phyloP scores from a whole-genome alignment of 2,888 invertebrate genomes.

The Athalia cordata region DNA sequence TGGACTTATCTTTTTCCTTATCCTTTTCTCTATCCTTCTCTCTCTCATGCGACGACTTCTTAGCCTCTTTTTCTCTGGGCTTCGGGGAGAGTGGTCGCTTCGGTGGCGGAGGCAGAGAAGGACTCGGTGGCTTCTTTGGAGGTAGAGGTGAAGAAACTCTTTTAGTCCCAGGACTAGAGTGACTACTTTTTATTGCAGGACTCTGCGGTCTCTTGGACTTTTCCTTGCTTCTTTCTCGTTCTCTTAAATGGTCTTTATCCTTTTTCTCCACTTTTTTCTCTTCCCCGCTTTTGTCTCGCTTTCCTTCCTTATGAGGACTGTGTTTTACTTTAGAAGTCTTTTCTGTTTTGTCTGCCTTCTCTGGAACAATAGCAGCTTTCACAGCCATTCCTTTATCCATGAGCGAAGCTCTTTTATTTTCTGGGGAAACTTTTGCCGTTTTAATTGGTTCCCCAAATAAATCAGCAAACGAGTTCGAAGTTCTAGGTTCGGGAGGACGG shows the following conservation, averaged over 20 bases:
- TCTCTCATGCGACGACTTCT: slow-evolving; percentile 63
- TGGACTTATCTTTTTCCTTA: slow-evolving; percentile 77
- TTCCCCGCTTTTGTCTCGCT: slow-evolving; percentile 73
- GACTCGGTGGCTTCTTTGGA: slow-evolving; percentile 68
- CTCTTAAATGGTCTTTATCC: slow-evolving; percentile 76
- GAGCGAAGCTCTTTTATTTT: slow-evolving; percentile 76
- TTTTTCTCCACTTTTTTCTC: slow-evolving; percentile 73
- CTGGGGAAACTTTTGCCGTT: slow-evolving; percentile 82
- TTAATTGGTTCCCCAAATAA: slow-evolving; percentile 91
- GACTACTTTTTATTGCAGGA: slow-evolving; percentile 66
- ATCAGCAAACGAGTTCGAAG: slow-evolving; percentile 82
- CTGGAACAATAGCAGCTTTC: slow-evolving; percentile 71
- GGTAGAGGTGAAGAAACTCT: slow-evolving; percentile 63
- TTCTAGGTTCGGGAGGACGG: slow-evolving; percentile 72
- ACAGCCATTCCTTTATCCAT: slow-evolving; percentile 66
- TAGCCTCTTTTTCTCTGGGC: slow-evolving; percentile 68
- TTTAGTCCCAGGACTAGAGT: slow-evolving; percentile 65
- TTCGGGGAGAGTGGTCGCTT: slow-evolving; percentile 66
- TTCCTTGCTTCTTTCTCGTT: slow-evolving; percentile 75
- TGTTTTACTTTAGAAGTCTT: slow-evolving; percentile 74
- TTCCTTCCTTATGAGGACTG: slow-evolving; percentile 76
- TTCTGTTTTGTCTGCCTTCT: slow-evolving; percentile 77
- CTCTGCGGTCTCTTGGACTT: slow-evolving; percentile 75
- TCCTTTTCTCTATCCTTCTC: slow-evolving; percentile 74
- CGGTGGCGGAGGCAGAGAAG: slow-evolving; percentile 60